These are phyloP conservation scores for Ischnus inquisitorius DNA, from an alignment of 2,888 invertebrate species.

Conservation along the genomic window DNA sequence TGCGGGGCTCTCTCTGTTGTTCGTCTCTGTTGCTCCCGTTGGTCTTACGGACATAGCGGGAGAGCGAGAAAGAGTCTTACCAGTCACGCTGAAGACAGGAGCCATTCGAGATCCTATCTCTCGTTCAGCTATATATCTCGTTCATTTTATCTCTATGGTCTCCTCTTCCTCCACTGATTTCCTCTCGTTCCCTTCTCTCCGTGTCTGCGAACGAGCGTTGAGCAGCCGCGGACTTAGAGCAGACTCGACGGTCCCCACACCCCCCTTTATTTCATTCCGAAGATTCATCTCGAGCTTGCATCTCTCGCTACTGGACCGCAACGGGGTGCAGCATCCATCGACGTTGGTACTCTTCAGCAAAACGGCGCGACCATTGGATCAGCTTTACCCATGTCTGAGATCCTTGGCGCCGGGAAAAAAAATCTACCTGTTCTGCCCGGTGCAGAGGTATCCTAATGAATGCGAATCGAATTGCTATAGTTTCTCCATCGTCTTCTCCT, in stretches of 20 bases:
- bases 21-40: constrained; percentile 9
- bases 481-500: constrained; percentile 27
- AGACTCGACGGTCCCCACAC: not conserved
- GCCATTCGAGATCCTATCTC: constrained; percentile 83
- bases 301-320: constrained; percentile 70
- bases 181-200: constrained; percentile 28
- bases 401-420: constrained; percentile 37
- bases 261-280: constrained; percentile 75
- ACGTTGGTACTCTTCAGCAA: not conserved
- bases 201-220: constrained; percentile 44
- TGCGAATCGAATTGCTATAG: constrained; percentile 41
- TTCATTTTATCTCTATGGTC: constrained; percentile 53
- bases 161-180: constrained; percentile 47
- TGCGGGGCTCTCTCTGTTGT: constrained; percentile 48
- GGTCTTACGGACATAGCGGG: constrained; percentile 14
- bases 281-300: constrained; percentile 75
- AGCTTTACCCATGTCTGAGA: not conserved
- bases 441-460: constrained; percentile 23
- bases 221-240: constrained; percentile 12
- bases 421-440: constrained; percentile 23
- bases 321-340: constrained; percentile 40
- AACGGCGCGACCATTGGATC: not conserved
- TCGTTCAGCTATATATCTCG: constrained; percentile 64
- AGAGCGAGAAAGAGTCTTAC: constrained; percentile 72
- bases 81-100: constrained; percentile 84